Base-by-base conservation (phyloP, 2,888 invertebrate genomes). In the Blera fallax region DNA sequence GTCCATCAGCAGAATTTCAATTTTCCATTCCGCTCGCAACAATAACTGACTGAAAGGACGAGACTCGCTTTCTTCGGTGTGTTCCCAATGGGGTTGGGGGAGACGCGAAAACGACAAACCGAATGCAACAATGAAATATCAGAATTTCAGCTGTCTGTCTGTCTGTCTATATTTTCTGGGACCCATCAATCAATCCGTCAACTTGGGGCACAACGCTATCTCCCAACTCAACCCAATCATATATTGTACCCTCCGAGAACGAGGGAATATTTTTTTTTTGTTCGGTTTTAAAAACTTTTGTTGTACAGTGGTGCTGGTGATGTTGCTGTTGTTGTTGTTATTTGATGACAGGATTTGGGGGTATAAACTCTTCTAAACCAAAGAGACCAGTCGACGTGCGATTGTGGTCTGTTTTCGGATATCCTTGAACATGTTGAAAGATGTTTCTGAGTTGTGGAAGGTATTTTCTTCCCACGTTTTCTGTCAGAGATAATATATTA, bases 91-190 rank as follows among this genome's bases (percentile, higher is more conserved):
- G 70, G 18, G 69, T 40, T 34, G 52, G 69, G 70, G 60, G 48
- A 67, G 60, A 72, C 24, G 29, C 29, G 54, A 58, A 65, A 56
- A 52, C 67, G 43, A 78, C 79, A 37, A 81, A 67, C 24, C 81
- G 34, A 85, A 81, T 77, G 70, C 76, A 85, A 85, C 85, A 85
- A 85, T 81, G 85, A 85, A 85, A 81, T 81, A 81, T 85, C 81
- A 85, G 85, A 85, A 85, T 85, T 85, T 85, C 85, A 85, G 85
- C 85, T 85, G 85, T 85, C 85, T 81, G 81, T 85, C 85, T 81
- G 85, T 81, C 85, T 81, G 85, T 85, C 81, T 81, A 85, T 85
- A 85, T 85, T 85, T 85, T 77, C 85, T 85, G 85, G 81, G 85
- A 81, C 81, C 85, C 85, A 85, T 85, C 85, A 85, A 85, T 85